These are phyloP conservation scores for Congeria kusceri DNA, from an alignment of 2,888 invertebrate genomes.

Conservation along the genomic window DNA sequence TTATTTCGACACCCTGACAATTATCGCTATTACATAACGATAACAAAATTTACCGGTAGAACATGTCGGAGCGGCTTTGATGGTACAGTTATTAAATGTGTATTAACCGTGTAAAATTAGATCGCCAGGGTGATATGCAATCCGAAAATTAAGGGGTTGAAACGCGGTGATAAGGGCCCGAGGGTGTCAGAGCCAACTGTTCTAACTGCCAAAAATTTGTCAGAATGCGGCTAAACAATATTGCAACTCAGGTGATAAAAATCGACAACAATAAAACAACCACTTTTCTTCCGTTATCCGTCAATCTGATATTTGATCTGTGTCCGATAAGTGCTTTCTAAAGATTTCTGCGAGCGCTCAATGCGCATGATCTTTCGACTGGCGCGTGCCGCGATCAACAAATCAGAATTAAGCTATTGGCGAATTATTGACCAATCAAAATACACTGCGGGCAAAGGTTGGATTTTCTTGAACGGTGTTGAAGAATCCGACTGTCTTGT, in stretches of 20 bases:
- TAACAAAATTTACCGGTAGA: slow-evolving; percentile 43
- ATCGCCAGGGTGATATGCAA: neutral
- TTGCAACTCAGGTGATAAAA: slow-evolving; percentile 45
- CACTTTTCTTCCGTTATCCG: slow-evolving; percentile 18
- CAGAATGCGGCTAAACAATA: slow-evolving; percentile 49
- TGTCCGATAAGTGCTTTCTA: slow-evolving; percentile 19
- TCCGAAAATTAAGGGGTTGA: neutral
- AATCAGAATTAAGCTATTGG: slow-evolving; percentile 47
- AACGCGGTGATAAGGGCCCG: neutral
- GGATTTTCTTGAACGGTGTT: too few relatives aligned
- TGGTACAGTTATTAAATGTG: slow-evolving; percentile 19
- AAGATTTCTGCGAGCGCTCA: slow-evolving; percentile 31
- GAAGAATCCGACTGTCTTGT: too few relatives aligned
- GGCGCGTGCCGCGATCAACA: slow-evolving; percentile 60
- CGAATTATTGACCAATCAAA: slow-evolving; percentile 54
- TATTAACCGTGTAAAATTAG: slow-evolving; percentile 3
- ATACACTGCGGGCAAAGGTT: neutral
- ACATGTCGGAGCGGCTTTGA: slow-evolving; percentile 41
- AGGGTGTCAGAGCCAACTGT: slow-evolving; percentile 21
- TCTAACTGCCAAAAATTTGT: slow-evolving; percentile 58
- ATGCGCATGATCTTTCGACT: slow-evolving; percentile 51
- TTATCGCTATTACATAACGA: slow-evolving; percentile 32
- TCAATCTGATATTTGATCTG: slow-evolving; percentile 20
- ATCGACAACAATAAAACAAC: slow-evolving; percentile 54
- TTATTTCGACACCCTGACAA: slow-evolving; percentile 4